Evolutionary conservation across 2,113 vertebrate species (phyloP).

Genomic region (Toxotes jaculatrix): DNA sequence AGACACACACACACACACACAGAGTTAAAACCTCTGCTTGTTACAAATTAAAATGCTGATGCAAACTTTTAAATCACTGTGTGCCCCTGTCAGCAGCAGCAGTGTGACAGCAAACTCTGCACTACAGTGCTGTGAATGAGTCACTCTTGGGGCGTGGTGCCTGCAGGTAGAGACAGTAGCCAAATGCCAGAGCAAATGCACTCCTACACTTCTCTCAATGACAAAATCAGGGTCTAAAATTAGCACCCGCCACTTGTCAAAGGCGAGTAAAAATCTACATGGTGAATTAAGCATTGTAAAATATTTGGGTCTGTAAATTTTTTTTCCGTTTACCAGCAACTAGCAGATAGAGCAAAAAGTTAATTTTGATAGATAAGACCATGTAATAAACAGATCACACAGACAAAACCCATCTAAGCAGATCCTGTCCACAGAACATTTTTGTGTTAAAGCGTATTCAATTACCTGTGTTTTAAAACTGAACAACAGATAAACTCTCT

Average conservation of each 20-base stretch:
- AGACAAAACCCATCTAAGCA: background rate
- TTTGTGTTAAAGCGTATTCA: background rate
- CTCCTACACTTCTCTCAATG: slow-evolving; percentile 9
- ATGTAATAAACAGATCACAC: slow-evolving; percentile 12
- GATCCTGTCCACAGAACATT: background rate
- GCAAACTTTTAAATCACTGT: background rate
- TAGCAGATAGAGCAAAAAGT: no score
- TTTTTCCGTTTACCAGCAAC: no score
- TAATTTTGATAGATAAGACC: background rate
- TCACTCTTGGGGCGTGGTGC: slow-evolving; percentile 64
- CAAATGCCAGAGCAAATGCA: slow-evolving; percentile 4
- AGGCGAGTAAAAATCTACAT: no score
- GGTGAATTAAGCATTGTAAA: no score
- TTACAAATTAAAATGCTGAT: background rate
- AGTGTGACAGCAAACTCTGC: slow-evolving; percentile 35
- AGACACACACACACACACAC: slow-evolving; percentile 25
- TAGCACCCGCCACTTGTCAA: no score
- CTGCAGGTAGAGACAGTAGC: slow-evolving; percentile 36
- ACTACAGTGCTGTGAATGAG: slow-evolving; percentile 50
- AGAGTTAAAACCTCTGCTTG: background rate
- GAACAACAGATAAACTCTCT: slow-evolving; percentile 22
- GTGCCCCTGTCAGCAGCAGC: background rate
- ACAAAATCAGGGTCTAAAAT: no score
- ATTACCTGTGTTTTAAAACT: slow-evolving; percentile 31
- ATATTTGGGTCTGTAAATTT: no score